Evolutionary conservation across 1,140 invertebrate genomes (phyloP).

Genomic region (Diuraphis noxia): DNA sequence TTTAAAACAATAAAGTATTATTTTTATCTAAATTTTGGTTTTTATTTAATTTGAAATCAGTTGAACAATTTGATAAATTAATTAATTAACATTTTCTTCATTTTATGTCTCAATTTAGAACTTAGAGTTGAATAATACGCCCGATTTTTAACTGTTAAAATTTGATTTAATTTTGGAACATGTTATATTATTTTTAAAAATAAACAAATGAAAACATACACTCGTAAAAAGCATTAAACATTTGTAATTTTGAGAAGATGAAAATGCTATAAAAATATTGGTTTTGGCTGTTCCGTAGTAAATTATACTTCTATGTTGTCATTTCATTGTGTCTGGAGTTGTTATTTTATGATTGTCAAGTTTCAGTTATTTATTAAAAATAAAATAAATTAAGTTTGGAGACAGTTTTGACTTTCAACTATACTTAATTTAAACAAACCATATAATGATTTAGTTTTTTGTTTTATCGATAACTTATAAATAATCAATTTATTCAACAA

Average conservation of each 20-base stretch:
- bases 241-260: neutral
- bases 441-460: neutral
- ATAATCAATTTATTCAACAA: no score
- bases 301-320: neutral
- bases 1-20: neutral
- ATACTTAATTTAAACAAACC: neutral
- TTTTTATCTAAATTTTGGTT: neutral
- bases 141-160: neutral
- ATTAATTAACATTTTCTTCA: neutral
- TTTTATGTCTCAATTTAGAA: neutral
- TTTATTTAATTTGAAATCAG: neutral
- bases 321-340: constrained; percentile 5
- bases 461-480: neutral
- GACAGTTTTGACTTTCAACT: neutral
- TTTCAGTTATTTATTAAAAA: neutral
- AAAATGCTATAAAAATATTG: neutral
- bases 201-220: neutral
- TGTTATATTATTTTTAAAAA: neutral
- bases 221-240: neutral
- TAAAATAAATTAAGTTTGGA: neutral
- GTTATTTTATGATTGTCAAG: neutral
- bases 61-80: neutral
- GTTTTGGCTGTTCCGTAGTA: neutral
- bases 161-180: neutral
- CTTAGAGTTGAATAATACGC: neutral